phyloP scores from a whole-genome alignment of 2,888 invertebrate species.

The Panorpa germanica region DNA sequence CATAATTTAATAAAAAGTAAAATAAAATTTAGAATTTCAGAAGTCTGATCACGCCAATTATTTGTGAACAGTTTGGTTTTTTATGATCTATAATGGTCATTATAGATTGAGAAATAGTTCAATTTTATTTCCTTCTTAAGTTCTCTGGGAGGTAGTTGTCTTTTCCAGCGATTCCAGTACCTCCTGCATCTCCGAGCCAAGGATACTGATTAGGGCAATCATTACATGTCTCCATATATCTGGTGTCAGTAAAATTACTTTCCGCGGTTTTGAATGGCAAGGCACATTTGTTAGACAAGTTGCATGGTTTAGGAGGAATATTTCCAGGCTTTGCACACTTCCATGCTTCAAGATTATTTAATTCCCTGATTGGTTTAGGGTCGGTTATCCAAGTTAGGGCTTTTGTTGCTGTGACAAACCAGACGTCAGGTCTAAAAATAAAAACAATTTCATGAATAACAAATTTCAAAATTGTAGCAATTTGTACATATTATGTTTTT shows the following conservation, averaged over 20 bases:
- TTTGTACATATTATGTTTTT: slow-evolving; percentile 20
- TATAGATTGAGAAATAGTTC: too few relatives aligned
- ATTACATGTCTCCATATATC: slow-evolving; percentile 74
- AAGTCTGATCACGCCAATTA: too few relatives aligned
- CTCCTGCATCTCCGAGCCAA: slow-evolving; percentile 76
- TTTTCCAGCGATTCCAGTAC: slow-evolving; percentile 57
- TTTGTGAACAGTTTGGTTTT: too few relatives aligned
- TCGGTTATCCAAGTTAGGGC: slow-evolving; percentile 83
- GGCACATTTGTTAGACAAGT: slow-evolving; percentile 66
- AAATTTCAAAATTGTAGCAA: slow-evolving; percentile 2
- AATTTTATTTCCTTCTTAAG: slow-evolving; percentile 19
- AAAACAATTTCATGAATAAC: slow-evolving; percentile 7
- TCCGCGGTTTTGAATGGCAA: slow-evolving; percentile 59
- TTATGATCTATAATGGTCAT: too few relatives aligned
- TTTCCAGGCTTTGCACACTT: slow-evolving; percentile 54
- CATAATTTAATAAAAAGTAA: too few relatives aligned
- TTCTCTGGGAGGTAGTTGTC: slow-evolving; percentile 68
- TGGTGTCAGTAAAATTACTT: slow-evolving; percentile 57
- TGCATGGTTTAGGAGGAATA: slow-evolving; percentile 56
- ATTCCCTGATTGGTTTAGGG: slow-evolving; percentile 46
- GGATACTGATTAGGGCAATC: slow-evolving; percentile 76
- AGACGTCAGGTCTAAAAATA: slow-evolving; percentile 57
- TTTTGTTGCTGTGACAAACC: slow-evolving; percentile 74
- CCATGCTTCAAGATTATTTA: slow-evolving; percentile 65
- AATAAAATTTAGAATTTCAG: too few relatives aligned